Percentiles rank a stretch among this genome's conserved stretches.
Evolutionary conservation across 2,113 vertebrate genomes (phyloP).

Genomic region (Cercocebus atys): DNA sequence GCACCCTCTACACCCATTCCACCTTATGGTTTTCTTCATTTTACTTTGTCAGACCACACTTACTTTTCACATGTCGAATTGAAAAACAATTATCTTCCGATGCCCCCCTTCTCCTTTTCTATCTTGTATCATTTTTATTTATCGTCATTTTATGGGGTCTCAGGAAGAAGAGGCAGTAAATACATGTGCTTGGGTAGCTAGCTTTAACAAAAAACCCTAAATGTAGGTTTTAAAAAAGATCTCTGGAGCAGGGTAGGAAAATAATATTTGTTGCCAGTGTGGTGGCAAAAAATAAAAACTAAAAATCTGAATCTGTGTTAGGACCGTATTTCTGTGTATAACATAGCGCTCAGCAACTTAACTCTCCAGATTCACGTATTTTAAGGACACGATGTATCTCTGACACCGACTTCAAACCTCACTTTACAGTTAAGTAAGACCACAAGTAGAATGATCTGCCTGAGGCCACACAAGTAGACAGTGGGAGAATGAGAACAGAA

Average conservation of each 20-base stretch:
- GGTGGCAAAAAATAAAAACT: neutral
- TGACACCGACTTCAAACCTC: neutral
- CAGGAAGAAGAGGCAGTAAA: neutral
- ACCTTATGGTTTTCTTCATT: neutral
- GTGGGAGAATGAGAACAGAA: neutral
- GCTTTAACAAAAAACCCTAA: neutral
- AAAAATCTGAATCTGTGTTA: neutral
- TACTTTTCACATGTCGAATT: neutral
- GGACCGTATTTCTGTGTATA: neutral
- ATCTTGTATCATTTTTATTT: neutral
- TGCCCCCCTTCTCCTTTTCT: neutral
- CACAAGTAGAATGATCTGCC: neutral
- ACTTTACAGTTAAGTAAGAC: neutral
- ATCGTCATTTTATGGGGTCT: neutral
- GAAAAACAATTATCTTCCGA: neutral
- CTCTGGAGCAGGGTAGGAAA: neutral
- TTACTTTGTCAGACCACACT: neutral
- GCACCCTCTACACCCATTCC: neutral
- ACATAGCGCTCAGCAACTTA: neutral
- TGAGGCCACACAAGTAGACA: neutral
- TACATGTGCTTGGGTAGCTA: neutral
- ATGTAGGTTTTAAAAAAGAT: neutral
- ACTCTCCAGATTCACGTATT: neutral
- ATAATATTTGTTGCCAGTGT: neutral
- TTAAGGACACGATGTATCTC: neutral